phyloP scores from a whole-genome alignment of 2,113 vertebrate genomes.

The Xiphias gladius region DNA sequence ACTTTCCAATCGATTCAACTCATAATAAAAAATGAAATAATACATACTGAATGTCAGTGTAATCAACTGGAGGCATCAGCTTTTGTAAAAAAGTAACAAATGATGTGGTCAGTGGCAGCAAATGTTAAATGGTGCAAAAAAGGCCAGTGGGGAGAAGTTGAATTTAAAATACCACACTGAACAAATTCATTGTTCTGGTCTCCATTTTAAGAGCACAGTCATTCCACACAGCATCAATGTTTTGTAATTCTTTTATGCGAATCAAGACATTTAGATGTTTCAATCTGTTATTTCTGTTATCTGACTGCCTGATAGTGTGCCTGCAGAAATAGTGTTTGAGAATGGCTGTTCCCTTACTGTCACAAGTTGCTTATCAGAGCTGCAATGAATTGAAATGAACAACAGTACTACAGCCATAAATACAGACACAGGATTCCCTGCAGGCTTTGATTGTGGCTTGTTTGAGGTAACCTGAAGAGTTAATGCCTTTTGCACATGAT shows the following conservation, averaged over 20 bases:
- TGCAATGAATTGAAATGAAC: slow-evolving; percentile 68
- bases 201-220: slow-evolving; percentile 30
- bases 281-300: slow-evolving; percentile 47
- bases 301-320: slow-evolving; percentile 46
- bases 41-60: not conserved
- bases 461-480: slow-evolving; percentile 62
- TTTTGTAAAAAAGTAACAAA: not conserved
- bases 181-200: not conserved
- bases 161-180: not conserved
- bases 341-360: slow-evolving; percentile 35
- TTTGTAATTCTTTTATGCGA: slow-evolving; percentile 29
- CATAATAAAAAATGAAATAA: not conserved
- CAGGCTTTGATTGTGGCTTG: slow-evolving; percentile 51
- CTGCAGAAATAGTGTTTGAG: slow-evolving; percentile 12
- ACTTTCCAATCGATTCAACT: not conserved
- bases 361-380: slow-evolving; percentile 64
- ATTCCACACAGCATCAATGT: not conserved
- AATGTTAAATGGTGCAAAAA: not conserved
- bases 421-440: slow-evolving; percentile 17
- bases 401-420: slow-evolving; percentile 51
- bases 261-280: slow-evolving; percentile 31
- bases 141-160: too few relatives aligned
- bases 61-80: not conserved
- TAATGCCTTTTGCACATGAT: slow-evolving; percentile 68
- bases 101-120: not conserved